phyloP scores from a whole-genome alignment of 2,888 invertebrate genomes.

The Drosophila emarginata region DNA sequence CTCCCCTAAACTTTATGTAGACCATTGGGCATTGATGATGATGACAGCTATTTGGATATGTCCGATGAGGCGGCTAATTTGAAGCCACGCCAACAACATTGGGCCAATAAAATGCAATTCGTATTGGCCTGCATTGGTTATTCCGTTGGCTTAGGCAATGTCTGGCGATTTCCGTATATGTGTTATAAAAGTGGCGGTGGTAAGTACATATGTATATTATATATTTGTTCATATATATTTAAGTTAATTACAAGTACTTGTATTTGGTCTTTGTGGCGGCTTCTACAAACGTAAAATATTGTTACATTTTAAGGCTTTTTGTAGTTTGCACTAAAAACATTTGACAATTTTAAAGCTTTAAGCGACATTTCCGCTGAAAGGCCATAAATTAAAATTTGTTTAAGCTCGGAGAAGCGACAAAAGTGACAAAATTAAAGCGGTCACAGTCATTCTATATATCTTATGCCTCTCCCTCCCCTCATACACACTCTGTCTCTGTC shows the following conservation, averaged over 20 bases:
- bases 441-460: slow-evolving; percentile 62
- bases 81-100: slow-evolving; percentile 91
- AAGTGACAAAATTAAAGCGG: slow-evolving; percentile 69
- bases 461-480: background rate
- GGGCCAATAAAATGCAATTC: slow-evolving; percentile 95
- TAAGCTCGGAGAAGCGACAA: slow-evolving; percentile 49
- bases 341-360: slow-evolving; percentile 66
- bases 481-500: background rate
- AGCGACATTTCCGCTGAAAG: slow-evolving; percentile 74
- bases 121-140: slow-evolving; percentile 94
- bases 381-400: slow-evolving; percentile 76
- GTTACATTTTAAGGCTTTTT: slow-evolving; percentile 15
- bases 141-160: slow-evolving; percentile 94
- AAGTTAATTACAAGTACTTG: slow-evolving; percentile 43
- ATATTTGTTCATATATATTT: no score
- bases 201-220: slow-evolving; percentile 80
- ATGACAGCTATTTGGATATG: slow-evolving; percentile 89
- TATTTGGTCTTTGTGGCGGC: slow-evolving; percentile 17
- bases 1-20: no score
- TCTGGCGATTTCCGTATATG: slow-evolving; percentile 96
- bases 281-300: slow-evolving; percentile 2
- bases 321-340: slow-evolving; percentile 41
- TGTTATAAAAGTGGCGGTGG: slow-evolving; percentile 96
- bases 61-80: slow-evolving; percentile 88
- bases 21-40: slow-evolving; percentile 90